These are phyloP conservation scores for Heterodera carotae DNA, from an alignment of 1,140 invertebrate genomes.

Conservation along the genomic window DNA sequence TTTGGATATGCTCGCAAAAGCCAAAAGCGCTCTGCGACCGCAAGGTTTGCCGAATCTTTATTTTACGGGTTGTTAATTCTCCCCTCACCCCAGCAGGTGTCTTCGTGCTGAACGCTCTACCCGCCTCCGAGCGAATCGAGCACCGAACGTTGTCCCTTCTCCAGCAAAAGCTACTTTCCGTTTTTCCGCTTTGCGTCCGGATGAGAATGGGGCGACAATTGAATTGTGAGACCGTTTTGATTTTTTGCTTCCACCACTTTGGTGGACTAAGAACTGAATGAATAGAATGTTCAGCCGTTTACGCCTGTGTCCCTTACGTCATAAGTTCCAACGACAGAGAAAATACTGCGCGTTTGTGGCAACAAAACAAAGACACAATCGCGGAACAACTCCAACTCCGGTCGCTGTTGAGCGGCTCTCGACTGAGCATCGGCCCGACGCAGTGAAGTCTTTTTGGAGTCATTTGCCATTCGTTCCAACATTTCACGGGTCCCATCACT, in stretches of 20 bases:
- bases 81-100: conserved; percentile 26
- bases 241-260: no score
- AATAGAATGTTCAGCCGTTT: conserved; percentile 2
- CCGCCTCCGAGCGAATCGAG: not conserved
- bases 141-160: not conserved
- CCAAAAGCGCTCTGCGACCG: conserved; percentile 38
- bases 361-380: not conserved
- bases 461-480: no score
- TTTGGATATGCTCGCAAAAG: conserved; percentile 19
- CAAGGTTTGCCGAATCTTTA: conserved; percentile 15
- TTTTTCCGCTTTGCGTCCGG: conserved; percentile 20
- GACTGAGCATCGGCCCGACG: not conserved
- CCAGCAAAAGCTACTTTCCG: conserved; percentile 10
- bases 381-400: not conserved
- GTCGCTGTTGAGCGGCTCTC: not conserved
- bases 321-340: not conserved
- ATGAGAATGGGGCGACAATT: conserved; percentile 13
- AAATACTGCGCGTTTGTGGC: not conserved
- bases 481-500: no score
- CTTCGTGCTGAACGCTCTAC: conserved; percentile 40
- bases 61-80: not conserved
- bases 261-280: no score
- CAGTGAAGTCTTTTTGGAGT: no score
- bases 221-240: conserved; percentile 11
- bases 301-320: conserved; percentile 3